Evolutionary conservation across 2,113 vertebrate genomes (phyloP), one percentile per base, ranked within the genome.

Genomic region (Pelodiscus sinensis): DNA sequence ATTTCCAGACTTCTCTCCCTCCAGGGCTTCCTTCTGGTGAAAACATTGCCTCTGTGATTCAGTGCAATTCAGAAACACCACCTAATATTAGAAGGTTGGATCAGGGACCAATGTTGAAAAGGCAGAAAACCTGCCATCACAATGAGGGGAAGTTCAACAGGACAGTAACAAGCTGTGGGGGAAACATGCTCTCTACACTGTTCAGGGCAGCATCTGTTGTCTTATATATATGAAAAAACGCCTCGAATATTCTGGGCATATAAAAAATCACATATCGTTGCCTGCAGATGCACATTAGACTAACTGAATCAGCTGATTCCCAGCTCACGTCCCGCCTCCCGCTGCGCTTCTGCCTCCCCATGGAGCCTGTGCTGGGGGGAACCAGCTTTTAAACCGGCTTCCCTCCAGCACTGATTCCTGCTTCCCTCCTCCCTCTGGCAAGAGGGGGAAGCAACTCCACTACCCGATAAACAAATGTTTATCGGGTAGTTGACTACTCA

Each of bases 31-130:
- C 75, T 79, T 71, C 44, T n/a, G 27, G 77, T 22, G 44, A 29
- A 44, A 44, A 19, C 55, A 60, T n/a, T 71, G 5, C 13, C 51
- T 3, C 65, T 55, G 55, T 1, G 1, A 51, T 9, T 1, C 55
- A 5, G 8, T 16, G 18, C 35, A 85, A 2, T 31, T 62, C 50
- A 85, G 56, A 89, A 58, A 56, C 4, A 50, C n/a, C 2, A 15
- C 1, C 3, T 31, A 44, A 71, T 38, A 80, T 62, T 2, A 21
- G 0, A 2, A 27, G 50, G 31, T n/a, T 35, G n/a, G 31, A 60
- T 13, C 11, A 60, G 58, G 58, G 25, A 80, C n/a, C 1, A 22
- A 4, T 0, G 10, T 27, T 0, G 0, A 86, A 31, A 57, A 50
- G 0, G 0, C 0, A 11, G 35, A 12, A 79, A 44, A 71, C 16